Evolutionary conservation across 35 echinoderm and acorn worm genomes (phyloP), one percentile per base, ranked within the genome.

Genomic region (Stichopus chloronotus): DNA sequence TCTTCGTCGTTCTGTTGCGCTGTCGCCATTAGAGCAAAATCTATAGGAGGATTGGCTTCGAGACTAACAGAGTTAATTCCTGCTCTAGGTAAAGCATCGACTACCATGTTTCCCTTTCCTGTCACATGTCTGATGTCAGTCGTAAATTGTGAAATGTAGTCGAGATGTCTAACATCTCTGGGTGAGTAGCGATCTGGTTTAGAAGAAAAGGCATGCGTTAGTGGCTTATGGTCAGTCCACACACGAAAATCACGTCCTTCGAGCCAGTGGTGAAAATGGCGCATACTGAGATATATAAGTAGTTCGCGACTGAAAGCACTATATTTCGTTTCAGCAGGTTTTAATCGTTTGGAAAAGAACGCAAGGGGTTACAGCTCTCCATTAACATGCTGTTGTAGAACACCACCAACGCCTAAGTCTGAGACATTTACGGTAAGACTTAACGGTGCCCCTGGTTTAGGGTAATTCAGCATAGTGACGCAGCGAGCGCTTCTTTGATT

Each of bases 61-160:
- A 71, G 65, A 11, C 2, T 1, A n/a, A n/a, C 4, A 13, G n/a
- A 13, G n/a, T n/a, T n/a, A n/a, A n/a, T n/a, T n/a, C n/a, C n/a
- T n/a, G n/a, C n/a, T n/a, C n/a, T n/a, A n/a, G n/a, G n/a, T n/a
- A n/a, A n/a, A n/a, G n/a, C n/a, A n/a, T 13, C 65, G 11, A 4
- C n/a, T 71, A 13, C 11, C 65, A 71, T 4, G 65, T 71, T n/a
- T 11, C 4, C 30, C 30, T 43, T 89, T 88, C 88, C 84, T 57
- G 8, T 68, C 17, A 9, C 63, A 17, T 68, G 8, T 68, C 17
- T 68, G 8, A 68, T 91, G 61, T 94, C 93, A 16, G 93, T 82
- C 14, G 93, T 94, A 57, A 83, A 94, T 63, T 94, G 93, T n/a
- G 88, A 94, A 17, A 94, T 84, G 58, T 63, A 91, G 30, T 94